Evolutionary conservation across 2,113 vertebrate genomes (phyloP).

Genomic region (Odontesthes bonariensis): DNA sequence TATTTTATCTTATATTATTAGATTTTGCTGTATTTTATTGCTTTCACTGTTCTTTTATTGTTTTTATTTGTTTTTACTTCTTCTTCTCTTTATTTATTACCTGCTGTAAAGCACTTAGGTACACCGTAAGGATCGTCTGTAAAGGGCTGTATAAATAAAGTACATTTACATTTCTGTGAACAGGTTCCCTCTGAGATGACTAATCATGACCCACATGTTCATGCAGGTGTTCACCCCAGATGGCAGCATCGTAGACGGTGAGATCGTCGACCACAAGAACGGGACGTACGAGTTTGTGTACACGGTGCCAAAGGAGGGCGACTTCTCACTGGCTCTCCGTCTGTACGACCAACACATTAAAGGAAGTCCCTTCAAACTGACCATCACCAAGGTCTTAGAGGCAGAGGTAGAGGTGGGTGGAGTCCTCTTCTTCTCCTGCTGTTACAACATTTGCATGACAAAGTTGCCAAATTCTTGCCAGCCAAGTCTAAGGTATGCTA

Average conservation of each 20-base stretch:
- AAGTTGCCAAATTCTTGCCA: too few relatives aligned
- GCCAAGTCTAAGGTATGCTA: too few relatives aligned
- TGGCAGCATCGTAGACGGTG: conserved; percentile 94
- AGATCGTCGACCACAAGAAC: conserved; percentile 96
- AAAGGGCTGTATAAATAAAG: too few relatives aligned
- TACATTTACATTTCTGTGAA: too few relatives aligned
- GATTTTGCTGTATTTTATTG: too few relatives aligned
- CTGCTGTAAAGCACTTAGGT: too few relatives aligned
- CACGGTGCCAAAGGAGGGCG: conserved; percentile 93
- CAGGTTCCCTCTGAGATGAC: fast-evolving
- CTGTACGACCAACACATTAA: conserved; percentile 98
- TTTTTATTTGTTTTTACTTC: too few relatives aligned
- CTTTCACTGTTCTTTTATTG: too few relatives aligned
- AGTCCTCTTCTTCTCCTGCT: neutral
- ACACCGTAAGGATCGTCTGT: too few relatives aligned
- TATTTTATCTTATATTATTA: too few relatives aligned
- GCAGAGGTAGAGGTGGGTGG: conserved; percentile 70
- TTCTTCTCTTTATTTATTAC: too few relatives aligned
- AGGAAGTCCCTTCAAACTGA: conserved; percentile 95
- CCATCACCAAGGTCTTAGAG: conserved; percentile 86
- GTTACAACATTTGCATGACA: too few relatives aligned
- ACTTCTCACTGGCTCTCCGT: conserved; percentile 92
- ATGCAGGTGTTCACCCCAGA: conserved; percentile 90
- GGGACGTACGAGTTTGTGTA: conserved; percentile 97
- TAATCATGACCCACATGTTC: fast-evolving